Evolutionary conservation across 1,140 invertebrate genomes (phyloP), one percentile per base, ranked within the genome.

Genomic region (Odontomachus brunneus): DNA sequence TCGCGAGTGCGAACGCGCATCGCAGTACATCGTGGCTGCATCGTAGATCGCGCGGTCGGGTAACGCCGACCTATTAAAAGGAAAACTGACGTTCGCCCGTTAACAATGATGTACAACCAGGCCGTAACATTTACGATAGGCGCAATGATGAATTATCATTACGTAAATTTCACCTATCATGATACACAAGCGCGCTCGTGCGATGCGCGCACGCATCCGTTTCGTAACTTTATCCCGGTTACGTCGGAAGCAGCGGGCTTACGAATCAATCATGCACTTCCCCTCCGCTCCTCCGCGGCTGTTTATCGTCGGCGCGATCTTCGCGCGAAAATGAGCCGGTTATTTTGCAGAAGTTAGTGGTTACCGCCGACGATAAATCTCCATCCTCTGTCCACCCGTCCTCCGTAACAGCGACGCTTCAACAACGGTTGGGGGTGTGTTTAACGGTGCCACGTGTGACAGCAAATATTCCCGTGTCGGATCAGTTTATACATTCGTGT

Each of bases 111-210:
- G 65, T 59, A 80, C 65, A 48, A 48, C 51, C 33, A 22, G 11
- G 9, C 26, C 17, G 29, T 22, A 26, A 69, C 66, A 71, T 71
- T 80, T 71, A 80, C 51, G 75, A 80, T 80, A 80, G 69, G 65
- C 75, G 24, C 65, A 71, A 71, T 80, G 75, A 80, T 71, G 75
- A 80, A 80, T 80, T 80, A 69, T 80, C 65, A 80, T 80, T 71
- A 80, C 65, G 65, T 59, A 80, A 80, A 80, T 80, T 71, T 57
- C 51, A 29, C 29, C 26, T 38, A 55, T 66, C 51, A 57, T 22
- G 19, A 69, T 26, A 44, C 29, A 33, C 29, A 33, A 33, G 2
- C 29, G 4, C 38, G n/a, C 15, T n/a, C n/a, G n/a, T n/a, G n/a
- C n/a, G n/a, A n/a, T n/a, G 17, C 44, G 22, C 59, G 26, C 17